Base-by-base conservation (phyloP, 2,888 invertebrate species). In the Enchytraeus crypticus region DNA sequence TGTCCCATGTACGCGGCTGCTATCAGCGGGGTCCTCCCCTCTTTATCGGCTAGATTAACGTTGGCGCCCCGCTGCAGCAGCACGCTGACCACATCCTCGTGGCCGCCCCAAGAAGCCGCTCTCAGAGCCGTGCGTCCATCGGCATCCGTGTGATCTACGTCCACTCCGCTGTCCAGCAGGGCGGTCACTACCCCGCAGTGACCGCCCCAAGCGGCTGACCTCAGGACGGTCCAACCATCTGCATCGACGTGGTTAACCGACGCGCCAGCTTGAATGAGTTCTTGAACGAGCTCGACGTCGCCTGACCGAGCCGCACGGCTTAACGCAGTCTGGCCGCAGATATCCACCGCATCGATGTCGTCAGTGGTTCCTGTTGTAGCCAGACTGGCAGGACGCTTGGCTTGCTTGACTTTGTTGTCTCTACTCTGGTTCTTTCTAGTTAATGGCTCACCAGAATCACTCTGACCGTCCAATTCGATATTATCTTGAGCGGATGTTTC, bases 171-270 rank as follows among this genome's bases (percentile, higher is more conserved):
- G 0, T 56, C 51, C 14, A 65, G 56, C 71, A 71, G 76, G 68
- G 72, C 73, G 69, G 62, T 74, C 62, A 77, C 76, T 5, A 77
- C 75, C 5, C 69, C 71, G 3, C 72, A 88, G 73, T 95, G 93
- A 0, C 95, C 95, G 53, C 92, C 93, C 93, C 93, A 95, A 14
- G 93, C 92, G 26, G 93, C 92, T 3, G 93, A 92, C 60, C 93
- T 66, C 58, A 79, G 65, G 3, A 78, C 73, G 29, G 78, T 78
- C 77, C 78, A 78, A 0, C 81, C 82, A 62, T 82, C 81, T 61
- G 74, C 74, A 69, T 82, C 82, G 2, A 77, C 74, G 63, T 77
- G 74, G 66, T 82, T 78, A 4, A 81, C 77, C 3, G 53, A 75
- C 23, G 43, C 53, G 14, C 55, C 53, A 3, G 38, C 72, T 49